Evolutionary conservation across 2,888 invertebrate genomes (phyloP).

Genomic region (Ophion slaviceki): DNA sequence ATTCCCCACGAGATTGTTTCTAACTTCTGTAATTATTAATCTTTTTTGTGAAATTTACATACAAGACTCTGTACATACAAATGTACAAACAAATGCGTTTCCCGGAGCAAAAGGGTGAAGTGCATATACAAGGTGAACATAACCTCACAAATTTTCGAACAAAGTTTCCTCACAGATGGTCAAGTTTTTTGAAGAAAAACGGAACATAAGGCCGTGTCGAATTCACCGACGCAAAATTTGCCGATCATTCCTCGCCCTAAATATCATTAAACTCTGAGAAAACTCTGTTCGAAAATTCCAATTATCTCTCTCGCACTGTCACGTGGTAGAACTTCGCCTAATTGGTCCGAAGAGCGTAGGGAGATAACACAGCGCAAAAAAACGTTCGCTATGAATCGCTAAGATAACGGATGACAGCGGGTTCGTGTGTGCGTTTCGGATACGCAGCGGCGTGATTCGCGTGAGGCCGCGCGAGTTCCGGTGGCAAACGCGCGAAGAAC

Average conservation of each 20-base stretch:
- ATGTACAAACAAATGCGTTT: too few species aligned
- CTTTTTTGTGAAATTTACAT: too few species aligned
- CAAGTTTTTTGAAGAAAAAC: too few species aligned
- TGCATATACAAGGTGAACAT: neutral
- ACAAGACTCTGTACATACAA: too few species aligned
- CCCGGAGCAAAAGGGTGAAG: too few species aligned
- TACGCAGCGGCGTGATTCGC: neutral
- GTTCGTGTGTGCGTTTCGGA: neutral
- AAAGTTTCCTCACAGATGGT: too few species aligned
- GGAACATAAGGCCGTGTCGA: too few species aligned
- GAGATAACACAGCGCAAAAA: neutral
- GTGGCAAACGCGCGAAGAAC: constrained; percentile 22
- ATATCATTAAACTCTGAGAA: neutral
- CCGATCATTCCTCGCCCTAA: neutral
- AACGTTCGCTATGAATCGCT: neutral
- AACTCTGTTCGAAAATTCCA: neutral
- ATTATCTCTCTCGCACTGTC: neutral
- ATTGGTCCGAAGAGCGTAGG: neutral
- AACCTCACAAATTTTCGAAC: neutral
- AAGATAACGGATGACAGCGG: neutral
- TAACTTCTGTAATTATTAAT: too few species aligned
- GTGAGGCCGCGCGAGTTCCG: neutral
- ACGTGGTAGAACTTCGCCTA: neutral
- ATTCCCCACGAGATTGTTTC: too few species aligned
- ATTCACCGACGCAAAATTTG: too few species aligned